Base-by-base conservation (phyloP, 2,888 invertebrate species). In the Andricus curvator region DNA sequence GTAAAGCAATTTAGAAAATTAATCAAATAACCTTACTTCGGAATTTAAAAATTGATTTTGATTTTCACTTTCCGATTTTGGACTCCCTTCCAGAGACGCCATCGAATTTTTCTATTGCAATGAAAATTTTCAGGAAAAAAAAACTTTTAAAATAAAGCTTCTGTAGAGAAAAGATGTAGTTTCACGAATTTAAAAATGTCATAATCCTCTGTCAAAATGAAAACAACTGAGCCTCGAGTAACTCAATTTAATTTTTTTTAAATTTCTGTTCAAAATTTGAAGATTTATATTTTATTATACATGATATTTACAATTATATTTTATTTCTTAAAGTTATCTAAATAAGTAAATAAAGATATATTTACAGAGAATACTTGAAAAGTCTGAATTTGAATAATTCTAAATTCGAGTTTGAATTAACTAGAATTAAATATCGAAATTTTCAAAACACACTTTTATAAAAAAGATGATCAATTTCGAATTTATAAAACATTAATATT, bases 91-190 rank as follows among this genome's bases (percentile, higher is more conserved):
- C 25, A 25, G 25, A 62, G 25, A 62, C 62, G 22, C 62, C 62
- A 62, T 62, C 25, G 25, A 62, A 25, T 62, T 25, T 62, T 62
- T 29, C 25, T 25, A 25, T 15, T 4, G 6, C 25, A 17, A 25
- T 60, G 13, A 6, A 29, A 17, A 62, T 15, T 29, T 62, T 4
- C 11, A 29, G 2, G 4, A 51, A 17, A 25, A 70, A 70, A 51
- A 20, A 70, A 78, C 22, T 48, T 67, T n/a, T 9, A 22, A 67
- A 41, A 29, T 20, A 65, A 65, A 65, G 20, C n/a, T 56, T n/a
- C 4, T 62, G 17, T 29, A 13, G 25, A 62, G 25, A 62, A 17
- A 25, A 17, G n/a, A 41, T 25, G 17, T 20, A 25, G 29, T n/a
- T 70, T 56, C 11, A 13, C 37, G 44, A 64, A 68, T n/a, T 64